phyloP scores from a whole-genome alignment of 2,113 vertebrate genomes.

The Tyrannus savana region DNA sequence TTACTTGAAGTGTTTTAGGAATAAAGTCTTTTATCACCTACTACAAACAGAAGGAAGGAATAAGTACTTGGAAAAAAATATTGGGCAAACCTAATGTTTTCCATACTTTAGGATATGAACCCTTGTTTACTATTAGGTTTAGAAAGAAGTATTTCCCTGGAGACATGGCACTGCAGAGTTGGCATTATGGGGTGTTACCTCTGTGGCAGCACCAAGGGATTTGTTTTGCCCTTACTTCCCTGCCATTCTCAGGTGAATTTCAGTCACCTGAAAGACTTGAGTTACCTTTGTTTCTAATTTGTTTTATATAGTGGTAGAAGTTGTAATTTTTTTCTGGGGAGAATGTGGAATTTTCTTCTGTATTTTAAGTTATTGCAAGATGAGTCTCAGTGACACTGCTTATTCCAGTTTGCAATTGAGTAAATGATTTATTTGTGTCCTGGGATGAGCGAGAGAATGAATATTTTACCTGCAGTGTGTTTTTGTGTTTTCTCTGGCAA shows the following conservation, averaged over 20 bases:
- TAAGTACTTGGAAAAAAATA: not conserved
- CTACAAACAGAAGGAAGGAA: not conserved
- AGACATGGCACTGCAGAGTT: not conserved
- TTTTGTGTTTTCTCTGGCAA: not conserved
- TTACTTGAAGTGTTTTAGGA: not conserved
- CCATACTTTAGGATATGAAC: not conserved
- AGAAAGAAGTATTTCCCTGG: not conserved
- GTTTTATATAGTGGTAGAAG: not conserved
- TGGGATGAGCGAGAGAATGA: not conserved
- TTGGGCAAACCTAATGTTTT: not conserved
- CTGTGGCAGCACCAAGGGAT: not conserved
- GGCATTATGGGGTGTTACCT: not conserved
- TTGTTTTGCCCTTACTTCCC: not conserved
- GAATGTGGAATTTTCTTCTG: not conserved
- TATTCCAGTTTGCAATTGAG: not conserved
- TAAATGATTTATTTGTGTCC: not conserved
- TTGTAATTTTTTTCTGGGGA: not conserved
- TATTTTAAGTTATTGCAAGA: not conserved
- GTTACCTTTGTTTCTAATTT: not conserved
- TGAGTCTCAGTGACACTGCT: not conserved
- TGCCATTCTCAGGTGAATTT: not conserved
- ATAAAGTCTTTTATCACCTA: not conserved
- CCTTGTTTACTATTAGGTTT: not conserved
- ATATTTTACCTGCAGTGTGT: not conserved
- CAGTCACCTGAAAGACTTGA: not conserved